Base-by-base conservation (phyloP, 37 sponge, comb jelly and placozoan genomes). In the Theonella swinhoei region DNA sequence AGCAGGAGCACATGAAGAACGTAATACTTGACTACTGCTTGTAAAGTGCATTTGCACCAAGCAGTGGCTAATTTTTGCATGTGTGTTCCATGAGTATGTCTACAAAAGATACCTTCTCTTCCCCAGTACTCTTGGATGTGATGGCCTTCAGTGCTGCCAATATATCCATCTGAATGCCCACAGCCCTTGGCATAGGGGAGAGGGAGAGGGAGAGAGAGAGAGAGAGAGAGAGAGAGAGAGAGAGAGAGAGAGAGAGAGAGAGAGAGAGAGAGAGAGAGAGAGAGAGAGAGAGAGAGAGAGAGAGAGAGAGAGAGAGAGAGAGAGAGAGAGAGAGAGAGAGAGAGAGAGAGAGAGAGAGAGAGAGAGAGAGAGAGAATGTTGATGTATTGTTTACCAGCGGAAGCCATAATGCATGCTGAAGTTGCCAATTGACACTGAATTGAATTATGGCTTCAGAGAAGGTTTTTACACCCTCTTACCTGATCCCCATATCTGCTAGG, bases 131-230 rank as follows among this genome's bases (percentile, higher is more conserved):
- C 33, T 70, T 26, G 17, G 43, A 5, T 3, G 5, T 40, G 4
- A 80, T 54, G 5, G 41, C 4, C 26, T 47, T 59, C 20, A 79
- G 2, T 34, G 60, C n/a, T 3, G 72, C 1, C 29, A 86, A 25
- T 28, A 86, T 17, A 30, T 86, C 73, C 2, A 73, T 86, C 66
- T 72, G 87, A 63, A 74, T n/a, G 20, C 87, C 80, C 11, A 86
- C 42, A 70, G 79, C 2, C 23, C 87, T 86, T 28, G 36, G 34
- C 14, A 9, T 31, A 39, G 36, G 73, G 36, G 19, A 36, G 17
- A 36, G 36, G 61, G n/a, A n/a, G n/a, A n/a, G n/a, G n/a, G n/a
- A n/a, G n/a, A n/a, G n/a, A n/a, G n/a, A n/a, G n/a, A n/a, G n/a
- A n/a, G n/a, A n/a, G n/a, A n/a, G n/a, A n/a, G n/a, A n/a, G n/a